Conservation (phyloP, 2,113 vertebrate genomes). For the Hirundichthys speculiger region DNA sequence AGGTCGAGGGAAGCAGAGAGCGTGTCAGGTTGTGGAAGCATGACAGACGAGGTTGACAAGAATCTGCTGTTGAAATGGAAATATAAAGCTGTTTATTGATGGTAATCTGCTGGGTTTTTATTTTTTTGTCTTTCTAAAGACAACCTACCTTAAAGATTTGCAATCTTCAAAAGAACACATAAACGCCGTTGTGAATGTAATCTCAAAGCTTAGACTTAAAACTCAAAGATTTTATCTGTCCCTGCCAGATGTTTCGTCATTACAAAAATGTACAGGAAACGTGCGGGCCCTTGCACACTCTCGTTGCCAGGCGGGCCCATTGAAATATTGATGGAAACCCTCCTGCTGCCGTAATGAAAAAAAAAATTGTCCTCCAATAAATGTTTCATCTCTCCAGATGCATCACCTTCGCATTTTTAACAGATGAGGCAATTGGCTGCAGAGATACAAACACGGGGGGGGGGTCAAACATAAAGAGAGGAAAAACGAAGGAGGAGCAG, state of each 20-base stretch:
- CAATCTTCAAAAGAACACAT: too few relatives aligned
- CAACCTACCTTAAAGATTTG: too few relatives aligned
- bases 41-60: conserved; percentile 3
- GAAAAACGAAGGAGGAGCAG: neutral
- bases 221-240: neutral
- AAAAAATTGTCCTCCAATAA: conserved; percentile 83
- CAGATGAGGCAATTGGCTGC: conserved; percentile 64
- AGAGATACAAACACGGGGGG: conserved; percentile 63
- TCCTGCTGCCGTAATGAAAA: conserved; percentile 82
- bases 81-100: too few relatives aligned
- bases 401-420: conserved; percentile 73
- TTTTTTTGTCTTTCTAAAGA: too few relatives aligned
- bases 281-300: conserved; percentile 9
- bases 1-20: neutral
- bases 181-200: too few relatives aligned
- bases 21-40: conserved; percentile 26
- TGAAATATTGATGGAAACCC: conserved; percentile 88
- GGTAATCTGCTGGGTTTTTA: too few relatives aligned
- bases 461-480: conserved; percentile 2
- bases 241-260: neutral
- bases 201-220: too few relatives aligned
- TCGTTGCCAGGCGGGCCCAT: conserved; percentile 45
- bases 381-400: conserved; percentile 86
- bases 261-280: conserved; percentile 16
- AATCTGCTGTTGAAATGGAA: too few relatives aligned